These are phyloP conservation scores for Sinocyclocheilus anshuiensis DNA, from an alignment of 2,113 vertebrate genomes.

Conservation along the genomic window DNA sequence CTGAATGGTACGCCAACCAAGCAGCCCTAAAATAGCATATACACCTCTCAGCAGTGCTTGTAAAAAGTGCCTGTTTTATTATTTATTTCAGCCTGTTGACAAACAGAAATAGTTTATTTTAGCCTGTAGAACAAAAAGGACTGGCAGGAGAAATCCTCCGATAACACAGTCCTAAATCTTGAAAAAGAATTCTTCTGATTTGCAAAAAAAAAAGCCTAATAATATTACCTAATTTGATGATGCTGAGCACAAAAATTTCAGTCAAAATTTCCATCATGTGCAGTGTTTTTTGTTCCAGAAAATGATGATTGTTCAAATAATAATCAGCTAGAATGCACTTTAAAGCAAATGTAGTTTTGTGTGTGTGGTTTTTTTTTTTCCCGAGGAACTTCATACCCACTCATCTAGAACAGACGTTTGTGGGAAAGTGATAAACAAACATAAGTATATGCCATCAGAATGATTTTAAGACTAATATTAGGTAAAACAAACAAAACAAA, in stretches of 20 bases:
- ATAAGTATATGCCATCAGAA: too few relatives aligned
- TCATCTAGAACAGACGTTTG: too few relatives aligned
- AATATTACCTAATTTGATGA: not conserved
- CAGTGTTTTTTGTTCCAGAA: too few relatives aligned
- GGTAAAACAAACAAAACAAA: too few relatives aligned
- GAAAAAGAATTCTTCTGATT: not conserved
- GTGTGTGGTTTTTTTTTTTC: too few relatives aligned
- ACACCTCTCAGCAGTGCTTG: not conserved
- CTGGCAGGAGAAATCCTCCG: not conserved
- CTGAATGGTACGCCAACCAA: slow-evolving; percentile 3
- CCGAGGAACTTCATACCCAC: too few relatives aligned
- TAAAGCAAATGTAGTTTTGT: not conserved
- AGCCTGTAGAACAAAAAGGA: not conserved
- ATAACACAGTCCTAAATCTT: not conserved
- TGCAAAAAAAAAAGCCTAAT: not conserved
- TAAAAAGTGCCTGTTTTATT: not conserved
- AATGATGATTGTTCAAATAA: too few relatives aligned
- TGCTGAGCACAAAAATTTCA: too few relatives aligned
- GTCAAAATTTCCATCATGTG: not conserved
- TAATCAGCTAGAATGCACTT: not conserved
- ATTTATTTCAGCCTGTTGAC: not conserved
- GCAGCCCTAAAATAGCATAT: slow-evolving; percentile 9
- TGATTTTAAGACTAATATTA: too few relatives aligned
- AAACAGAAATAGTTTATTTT: not conserved
- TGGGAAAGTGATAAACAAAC: too few relatives aligned